These are phyloP conservation scores for Chauna torquata DNA, from an alignment of 2,113 vertebrate species.

Conservation along the genomic window DNA sequence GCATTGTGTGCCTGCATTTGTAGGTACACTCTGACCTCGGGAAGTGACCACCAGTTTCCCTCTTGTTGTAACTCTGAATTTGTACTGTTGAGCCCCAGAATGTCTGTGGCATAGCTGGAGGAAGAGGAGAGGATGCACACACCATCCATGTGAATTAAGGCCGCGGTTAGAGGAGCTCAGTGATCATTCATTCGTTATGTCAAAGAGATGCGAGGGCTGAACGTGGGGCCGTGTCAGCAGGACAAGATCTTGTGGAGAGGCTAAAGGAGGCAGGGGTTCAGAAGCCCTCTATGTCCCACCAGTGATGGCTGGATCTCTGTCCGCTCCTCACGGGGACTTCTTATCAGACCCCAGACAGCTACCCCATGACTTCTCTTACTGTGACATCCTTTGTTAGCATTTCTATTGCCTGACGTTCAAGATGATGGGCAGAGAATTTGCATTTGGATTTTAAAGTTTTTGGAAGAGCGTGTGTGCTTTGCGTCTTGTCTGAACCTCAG, in stretches of 20 bases:
- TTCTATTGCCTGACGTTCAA: neutral
- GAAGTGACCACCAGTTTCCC: neutral
- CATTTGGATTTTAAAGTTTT: neutral
- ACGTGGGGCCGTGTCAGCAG: accelerated
- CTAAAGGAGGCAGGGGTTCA: neutral
- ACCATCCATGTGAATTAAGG: neutral
- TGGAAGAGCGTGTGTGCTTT: neutral
- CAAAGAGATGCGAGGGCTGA: accelerated
- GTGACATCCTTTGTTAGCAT: neutral
- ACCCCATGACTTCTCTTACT: neutral
- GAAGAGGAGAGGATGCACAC: neutral
- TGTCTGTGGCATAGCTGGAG: accelerated
- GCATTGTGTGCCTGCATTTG: neutral
- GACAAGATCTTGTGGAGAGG: neutral
- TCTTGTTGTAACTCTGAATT: neutral
- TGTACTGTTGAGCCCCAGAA: neutral
- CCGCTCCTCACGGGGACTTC: neutral
- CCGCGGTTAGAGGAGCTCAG: neutral
- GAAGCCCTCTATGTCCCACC: neutral
- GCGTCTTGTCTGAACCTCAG: neutral
- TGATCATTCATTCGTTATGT: neutral
- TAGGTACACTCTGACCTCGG: neutral
- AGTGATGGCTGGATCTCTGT: accelerated
- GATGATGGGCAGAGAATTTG: neutral
- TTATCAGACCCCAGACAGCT: neutral